Percentiles rank a stretch among this genome's conserved stretches.
phyloP scores from a whole-genome alignment of 1,140 invertebrate genomes.

The Drosophila varians region DNA sequence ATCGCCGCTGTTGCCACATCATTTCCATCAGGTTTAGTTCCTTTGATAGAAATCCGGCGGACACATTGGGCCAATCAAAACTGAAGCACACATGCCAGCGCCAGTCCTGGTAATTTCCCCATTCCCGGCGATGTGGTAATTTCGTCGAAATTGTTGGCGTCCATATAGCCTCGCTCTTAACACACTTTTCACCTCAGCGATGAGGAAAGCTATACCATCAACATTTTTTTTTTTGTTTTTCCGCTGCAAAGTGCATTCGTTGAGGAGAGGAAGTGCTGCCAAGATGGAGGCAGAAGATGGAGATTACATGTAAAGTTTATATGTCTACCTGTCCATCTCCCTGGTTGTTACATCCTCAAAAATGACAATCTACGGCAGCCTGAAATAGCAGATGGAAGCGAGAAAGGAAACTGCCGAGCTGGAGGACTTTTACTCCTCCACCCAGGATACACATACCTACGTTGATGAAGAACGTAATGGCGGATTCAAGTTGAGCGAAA shows the following conservation, averaged over 20 bases:
- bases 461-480: constrained; percentile 50
- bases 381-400: constrained; percentile 31
- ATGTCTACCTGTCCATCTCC: constrained; percentile 60
- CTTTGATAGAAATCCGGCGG: background rate
- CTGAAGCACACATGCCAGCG: background rate
- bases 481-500: constrained; percentile 61
- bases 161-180: constrained; percentile 48
- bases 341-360: constrained; percentile 67
- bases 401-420: constrained; percentile 9
- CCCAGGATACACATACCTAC: constrained; percentile 11
- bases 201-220: constrained; percentile 44
- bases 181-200: constrained; percentile 22
- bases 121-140: constrained; percentile 2
- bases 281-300: constrained; percentile 38
- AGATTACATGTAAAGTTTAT: background rate
- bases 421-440: constrained; percentile 16
- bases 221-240: constrained; percentile 57
- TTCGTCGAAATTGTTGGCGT: background rate
- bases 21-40: background rate
- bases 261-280: constrained; percentile 29
- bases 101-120: constrained; percentile 26
- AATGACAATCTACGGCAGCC: constrained; percentile 66
- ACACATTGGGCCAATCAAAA: constrained; percentile 12
- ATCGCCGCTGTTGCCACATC: background rate
- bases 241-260: constrained; percentile 53